Evolutionary conservation across 2,113 vertebrate genomes (phyloP), one percentile per base, ranked within the genome.

Genomic region (Sprattus sprattus): DNA sequence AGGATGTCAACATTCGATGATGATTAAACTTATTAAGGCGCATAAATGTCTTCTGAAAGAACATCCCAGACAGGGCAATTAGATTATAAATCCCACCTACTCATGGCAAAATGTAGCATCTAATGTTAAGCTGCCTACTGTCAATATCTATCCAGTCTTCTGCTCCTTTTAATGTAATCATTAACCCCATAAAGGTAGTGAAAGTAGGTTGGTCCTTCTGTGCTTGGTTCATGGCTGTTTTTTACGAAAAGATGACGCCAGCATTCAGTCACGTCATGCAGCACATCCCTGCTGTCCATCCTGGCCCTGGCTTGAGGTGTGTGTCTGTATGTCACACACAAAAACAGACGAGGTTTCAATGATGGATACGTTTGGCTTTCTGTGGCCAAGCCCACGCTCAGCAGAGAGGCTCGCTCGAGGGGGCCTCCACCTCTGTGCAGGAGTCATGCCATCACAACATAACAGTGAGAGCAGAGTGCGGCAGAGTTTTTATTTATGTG

Each of bases 401-500:
- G 86, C 86, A 71, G 82, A 89, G 87, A 85, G 89, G 81, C 67
- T 82, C 67, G 67, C 87, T 88, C 45, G 49, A 60, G 84, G 89
- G 89, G 85, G 85, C 84, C 85, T 89, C 82, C 86, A 82, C 85
- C 75, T 88, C 85, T 88, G 86, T 83, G 67, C 87, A 82, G 86
- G 80, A 44, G 82, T 81, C 20, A 22, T 45, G 81, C 82, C 81
- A 90, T 85, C 87, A 81, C 47, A 81, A 85, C 84, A 85, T 60
- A 49, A 85, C 84, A 83, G 85, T 44, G 1, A 39, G 71, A 39
- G 67, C 82, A 78, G 50, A 44, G 52, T 52, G 47, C 60, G 28
- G 11, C 87, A 28, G 57, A 46, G 83, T 75, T 86, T 84, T 91
- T 91, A 91, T 90, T 92, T 91, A 81, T 89, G 88, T 85, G 83